phyloP scores from a whole-genome alignment of 2,888 invertebrate species.

The Xestoiulus laeticollis region DNA sequence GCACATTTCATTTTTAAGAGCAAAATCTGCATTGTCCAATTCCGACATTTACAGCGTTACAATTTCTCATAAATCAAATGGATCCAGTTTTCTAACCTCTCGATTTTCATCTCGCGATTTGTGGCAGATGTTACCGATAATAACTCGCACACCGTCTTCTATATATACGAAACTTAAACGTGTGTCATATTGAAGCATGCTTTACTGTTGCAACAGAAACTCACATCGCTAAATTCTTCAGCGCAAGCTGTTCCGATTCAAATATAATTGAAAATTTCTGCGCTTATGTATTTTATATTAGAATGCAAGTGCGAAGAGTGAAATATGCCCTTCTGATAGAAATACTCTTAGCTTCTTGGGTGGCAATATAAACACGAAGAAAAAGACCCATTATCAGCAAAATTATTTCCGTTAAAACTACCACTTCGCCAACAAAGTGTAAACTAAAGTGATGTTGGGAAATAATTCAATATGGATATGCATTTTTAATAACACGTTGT shows the following conservation, averaged over 20 bases:
- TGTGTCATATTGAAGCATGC: neutral
- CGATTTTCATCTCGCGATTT: constrained; percentile 16
- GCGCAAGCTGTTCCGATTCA: neutral
- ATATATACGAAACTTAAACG: neutral
- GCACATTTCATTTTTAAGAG: neutral
- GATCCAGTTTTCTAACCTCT: neutral
- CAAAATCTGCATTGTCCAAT: neutral
- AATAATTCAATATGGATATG: neutral
- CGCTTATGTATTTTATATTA: neutral
- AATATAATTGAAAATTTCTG: constrained; percentile 18
- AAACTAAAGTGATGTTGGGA: neutral
- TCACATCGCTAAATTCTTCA: neutral
- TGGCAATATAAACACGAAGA: neutral
- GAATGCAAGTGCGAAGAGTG: neutral
- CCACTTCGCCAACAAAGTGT: neutral
- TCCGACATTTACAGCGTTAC: neutral
- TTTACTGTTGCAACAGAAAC: neutral
- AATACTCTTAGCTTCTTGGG: neutral
- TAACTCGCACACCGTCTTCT: neutral
- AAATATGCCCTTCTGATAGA: neutral
- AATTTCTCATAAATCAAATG: constrained; percentile 4
- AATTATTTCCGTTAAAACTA: neutral
- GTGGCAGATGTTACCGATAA: constrained; percentile 26
- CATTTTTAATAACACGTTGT: too few relatives aligned
- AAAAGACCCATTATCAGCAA: neutral